Base-by-base conservation (phyloP, 2,888 invertebrate genomes). In the Agriopis marginaria region DNA sequence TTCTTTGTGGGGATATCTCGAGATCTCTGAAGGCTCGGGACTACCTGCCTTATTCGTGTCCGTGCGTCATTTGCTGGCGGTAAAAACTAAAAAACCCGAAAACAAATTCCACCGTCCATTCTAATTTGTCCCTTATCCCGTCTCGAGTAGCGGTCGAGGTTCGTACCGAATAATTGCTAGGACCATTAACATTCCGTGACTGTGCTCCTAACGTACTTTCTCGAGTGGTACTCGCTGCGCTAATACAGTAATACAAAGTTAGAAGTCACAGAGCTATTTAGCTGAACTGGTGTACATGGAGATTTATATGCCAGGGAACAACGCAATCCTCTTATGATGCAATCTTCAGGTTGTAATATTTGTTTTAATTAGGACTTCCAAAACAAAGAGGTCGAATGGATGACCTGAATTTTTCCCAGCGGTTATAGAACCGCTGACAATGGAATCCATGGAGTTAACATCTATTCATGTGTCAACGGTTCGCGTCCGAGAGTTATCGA, bases 401-500 rank as follows among this genome's bases (percentile, higher is more conserved):
- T 61, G 42, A 63, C 58, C 66, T 49, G 42, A 67, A 65, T 64
- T 42, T 63, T 66, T 70, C 66, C 55, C 70, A 66, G 65, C 74
- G 77, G 75, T 79, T 77, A 77, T 71, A 79, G 78, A 80, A 80
- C 73, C 76, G 77, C 78, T 81, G 78, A 87, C 70, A 70, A 66
- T 70, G 50, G 63, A 51, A 66, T 60, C 66, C 63, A 66, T 67
- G 63, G 66, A 66, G 69, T 70, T 59, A 63, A 72, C 64, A 58
- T 70, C 63, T 68, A 71, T 72, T 89, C 88, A 86, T 81, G 83
- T 90, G 89, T 89, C 90, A 90, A 86, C 85, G 83, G 80, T 82
- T 89, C 82, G 83, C 85, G 80, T 84, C 85, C 79, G 82, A 88
- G 86, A 87, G 90, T 88, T 89, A 90, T 90, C 88, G 89, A 87